Base-by-base conservation (phyloP, 2,797 vertebrate species). In the Eulemur mongoz region DNA sequence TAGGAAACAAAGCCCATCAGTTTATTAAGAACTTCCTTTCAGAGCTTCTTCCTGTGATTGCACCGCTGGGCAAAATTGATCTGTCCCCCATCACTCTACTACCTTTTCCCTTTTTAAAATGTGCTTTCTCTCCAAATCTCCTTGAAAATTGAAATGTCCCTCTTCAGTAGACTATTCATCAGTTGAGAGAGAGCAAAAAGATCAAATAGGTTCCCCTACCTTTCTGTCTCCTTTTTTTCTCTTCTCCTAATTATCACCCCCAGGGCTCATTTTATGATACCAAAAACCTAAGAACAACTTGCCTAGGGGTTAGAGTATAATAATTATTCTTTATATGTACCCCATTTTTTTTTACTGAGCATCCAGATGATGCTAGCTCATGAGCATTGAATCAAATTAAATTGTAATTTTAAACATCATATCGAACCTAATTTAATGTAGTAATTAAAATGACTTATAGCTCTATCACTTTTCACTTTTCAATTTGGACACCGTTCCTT, bases 381-480 rank as follows among this genome's bases (percentile, higher is more conserved):
- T 93, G 92, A 93, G 48, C 40, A 94, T 40, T 85, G 83, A 95
- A 95, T 95, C 85, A 94, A 94, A 88, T 50, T 93, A 59, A 97
- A 94, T 78, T 91, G 43, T 89, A 95, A 91, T 93, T 94, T 97
- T 94, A 97, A 96, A 97, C 91, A 86, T 96, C 97, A 96, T 14
- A 15, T 40, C 2, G 22, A 95, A 89, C 57, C 43, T 95, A 94
- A 97, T 96, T 96, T 97, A 94, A 91, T 59, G 65, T 61, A 80
- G 85, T 82, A 96, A 97, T 97, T 97, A 97, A 96, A 97, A 91
- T 97, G 93, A 97, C 81, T 94, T 96, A 97, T 18, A 91, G 88
- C 72, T 85, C 81, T 89, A 82, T 97, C 43, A 88, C 7, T 97
- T 94, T 72, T 84, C 43, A 11, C 17, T 84, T 76, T 67, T 92